These are phyloP conservation scores for Platycercus adscitus DNA, from an alignment of 2,113 vertebrate genomes.

Conservation along the genomic window DNA sequence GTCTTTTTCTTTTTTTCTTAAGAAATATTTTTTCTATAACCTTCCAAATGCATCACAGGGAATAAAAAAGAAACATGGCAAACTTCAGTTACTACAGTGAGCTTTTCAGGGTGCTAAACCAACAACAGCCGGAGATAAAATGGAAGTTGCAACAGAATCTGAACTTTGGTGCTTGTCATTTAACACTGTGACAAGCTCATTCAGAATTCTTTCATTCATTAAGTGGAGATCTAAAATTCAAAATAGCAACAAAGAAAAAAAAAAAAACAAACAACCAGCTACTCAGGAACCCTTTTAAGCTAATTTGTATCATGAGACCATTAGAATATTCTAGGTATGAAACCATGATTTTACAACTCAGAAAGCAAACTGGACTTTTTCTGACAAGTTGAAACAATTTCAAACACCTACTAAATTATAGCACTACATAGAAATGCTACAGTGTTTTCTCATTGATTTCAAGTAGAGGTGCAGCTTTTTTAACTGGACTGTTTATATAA, in stretches of 20 bases:
- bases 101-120: background rate
- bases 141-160: background rate
- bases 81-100: background rate
- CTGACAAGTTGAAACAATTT: background rate
- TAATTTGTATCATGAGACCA: background rate
- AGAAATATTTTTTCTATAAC: background rate
- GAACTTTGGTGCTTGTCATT: background rate
- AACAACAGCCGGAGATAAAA: background rate
- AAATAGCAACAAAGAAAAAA: background rate
- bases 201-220: background rate
- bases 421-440: background rate
- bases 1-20: background rate
- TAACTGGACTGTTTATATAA: background rate
- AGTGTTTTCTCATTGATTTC: background rate
- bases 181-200: background rate
- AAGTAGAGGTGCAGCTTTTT: background rate
- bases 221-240: background rate
- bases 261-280: background rate
- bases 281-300: background rate
- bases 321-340: background rate
- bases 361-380: background rate
- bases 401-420: background rate
- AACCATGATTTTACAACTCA: background rate
- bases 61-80: background rate
- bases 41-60: background rate